Evolutionary conservation across 2,113 vertebrate genomes (phyloP), one percentile per base, ranked within the genome.

Genomic region (Pyxicephalus adspersus): DNA sequence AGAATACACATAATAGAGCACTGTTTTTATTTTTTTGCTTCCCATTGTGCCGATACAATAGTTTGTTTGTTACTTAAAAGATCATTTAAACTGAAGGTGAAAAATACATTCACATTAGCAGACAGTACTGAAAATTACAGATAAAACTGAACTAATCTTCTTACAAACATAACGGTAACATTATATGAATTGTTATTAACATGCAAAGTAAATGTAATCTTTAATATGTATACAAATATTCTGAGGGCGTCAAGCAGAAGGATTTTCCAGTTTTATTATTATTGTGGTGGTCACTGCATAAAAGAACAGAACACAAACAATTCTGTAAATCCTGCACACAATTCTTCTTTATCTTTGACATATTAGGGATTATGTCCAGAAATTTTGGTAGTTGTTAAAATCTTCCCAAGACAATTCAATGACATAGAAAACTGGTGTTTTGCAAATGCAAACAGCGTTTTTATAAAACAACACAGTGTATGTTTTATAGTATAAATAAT

Each of bases 11-110:
- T 76, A 76, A 76, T 76, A 57, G 50, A 57, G 50, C 58, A 58
- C 57, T 28, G 31, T 51, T 76, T 63, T 74, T 74, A 31, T 71
- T 58, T 72, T 58, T 60, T 45, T 26, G 58, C 26, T 63, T 61
- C 73, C 73, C 63, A 23, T 61, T 76, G 58, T 51, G 73, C 58
- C 20, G 34, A 76, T 76, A 63, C 73, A 76, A 76, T 63, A 51
- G 73, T 76, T 63, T 28, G 73, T 50, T 63, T 76, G 61, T 63
- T 51, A 76, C 22, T 60, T 76, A 63, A 76, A 76, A 76, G 58
- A 76, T 76, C 25, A 22, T 76, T 76, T 76, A 50, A 76, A 76
- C 57, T 63, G 73, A 76, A 76, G 73, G 73, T 76, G 58, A 76
- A 63, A 76, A 76, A 76, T 76, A 51, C 58, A 76, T 76, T 63